phyloP scores from a whole-genome alignment of 1,140 invertebrate species.

The Gryllus bimaculatus region DNA sequence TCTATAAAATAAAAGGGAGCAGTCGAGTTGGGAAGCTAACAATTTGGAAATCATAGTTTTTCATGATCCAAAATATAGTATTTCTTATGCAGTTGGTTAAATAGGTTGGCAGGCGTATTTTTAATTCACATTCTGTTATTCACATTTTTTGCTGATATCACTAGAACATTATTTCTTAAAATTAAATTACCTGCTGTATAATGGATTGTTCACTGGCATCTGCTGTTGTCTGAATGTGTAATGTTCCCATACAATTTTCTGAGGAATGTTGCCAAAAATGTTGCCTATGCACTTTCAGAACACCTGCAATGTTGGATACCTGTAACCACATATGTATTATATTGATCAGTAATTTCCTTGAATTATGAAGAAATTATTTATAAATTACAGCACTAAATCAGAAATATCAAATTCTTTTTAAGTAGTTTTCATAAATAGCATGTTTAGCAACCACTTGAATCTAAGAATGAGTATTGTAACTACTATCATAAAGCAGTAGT shows the following conservation, averaged over 20 bases:
- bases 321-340: conserved; percentile 8
- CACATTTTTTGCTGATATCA: neutral
- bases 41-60: no score
- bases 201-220: conserved; percentile 20
- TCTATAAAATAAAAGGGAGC: no score
- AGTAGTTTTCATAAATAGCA: no score
- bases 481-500: no score
- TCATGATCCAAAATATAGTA: neutral
- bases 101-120: neutral
- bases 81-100: neutral
- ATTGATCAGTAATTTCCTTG: no score
- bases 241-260: conserved; percentile 12
- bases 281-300: conserved; percentile 16
- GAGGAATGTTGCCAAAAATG: conserved; percentile 21
- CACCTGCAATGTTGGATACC: conserved; percentile 19
- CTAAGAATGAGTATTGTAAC: no score
- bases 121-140: neutral
- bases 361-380: neutral
- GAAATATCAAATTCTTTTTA: no score
- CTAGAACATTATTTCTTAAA: neutral
- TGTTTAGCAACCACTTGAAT: no score
- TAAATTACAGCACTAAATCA: neutral
- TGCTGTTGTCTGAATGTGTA: conserved; percentile 17
- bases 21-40: no score
- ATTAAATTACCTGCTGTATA: conserved; percentile 19